phyloP scores from a whole-genome alignment of 2,797 vertebrate genomes.

The Amblyraja radiata region DNA sequence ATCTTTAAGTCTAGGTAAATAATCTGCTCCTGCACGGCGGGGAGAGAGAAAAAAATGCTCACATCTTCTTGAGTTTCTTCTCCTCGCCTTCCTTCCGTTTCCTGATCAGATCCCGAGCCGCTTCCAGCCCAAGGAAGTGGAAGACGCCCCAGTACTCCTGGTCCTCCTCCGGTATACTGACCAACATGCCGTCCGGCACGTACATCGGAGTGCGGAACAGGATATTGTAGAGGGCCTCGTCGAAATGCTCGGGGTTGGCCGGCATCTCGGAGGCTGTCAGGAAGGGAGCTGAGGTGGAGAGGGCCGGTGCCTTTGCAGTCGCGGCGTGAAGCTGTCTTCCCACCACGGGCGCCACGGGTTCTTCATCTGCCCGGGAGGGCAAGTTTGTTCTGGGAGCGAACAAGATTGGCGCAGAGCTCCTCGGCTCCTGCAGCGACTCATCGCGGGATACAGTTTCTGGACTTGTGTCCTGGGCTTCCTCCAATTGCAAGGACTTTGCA shows the following conservation, averaged over 20 bases:
- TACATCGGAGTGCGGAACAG: background rate
- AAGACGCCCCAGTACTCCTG: constrained; percentile 24
- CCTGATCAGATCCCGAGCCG: constrained; percentile 28
- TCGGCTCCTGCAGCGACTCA: background rate
- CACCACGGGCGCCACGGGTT: no score
- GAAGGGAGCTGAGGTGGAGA: background rate
- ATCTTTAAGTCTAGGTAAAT: constrained; percentile 17
- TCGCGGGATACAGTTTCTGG: background rate
- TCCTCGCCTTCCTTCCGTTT: constrained; percentile 21
- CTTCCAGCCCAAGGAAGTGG: constrained; percentile 3
- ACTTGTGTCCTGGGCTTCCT: background rate
- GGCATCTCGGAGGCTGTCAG: background rate
- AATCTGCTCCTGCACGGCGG: background rate
- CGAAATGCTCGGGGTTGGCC: background rate
- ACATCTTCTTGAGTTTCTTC: background rate
- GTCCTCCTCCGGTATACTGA: background rate
- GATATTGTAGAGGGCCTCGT: background rate
- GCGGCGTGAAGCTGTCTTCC: no score
- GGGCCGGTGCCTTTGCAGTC: background rate
- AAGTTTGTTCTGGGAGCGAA: background rate
- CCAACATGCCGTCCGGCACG: constrained; percentile 15
- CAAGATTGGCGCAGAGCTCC: background rate
- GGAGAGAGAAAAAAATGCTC: background rate
- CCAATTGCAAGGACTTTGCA: background rate
- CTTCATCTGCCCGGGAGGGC: no score